Evolutionary conservation across 1,140 invertebrate species (phyloP).

Genomic region (Ladona fulva): DNA sequence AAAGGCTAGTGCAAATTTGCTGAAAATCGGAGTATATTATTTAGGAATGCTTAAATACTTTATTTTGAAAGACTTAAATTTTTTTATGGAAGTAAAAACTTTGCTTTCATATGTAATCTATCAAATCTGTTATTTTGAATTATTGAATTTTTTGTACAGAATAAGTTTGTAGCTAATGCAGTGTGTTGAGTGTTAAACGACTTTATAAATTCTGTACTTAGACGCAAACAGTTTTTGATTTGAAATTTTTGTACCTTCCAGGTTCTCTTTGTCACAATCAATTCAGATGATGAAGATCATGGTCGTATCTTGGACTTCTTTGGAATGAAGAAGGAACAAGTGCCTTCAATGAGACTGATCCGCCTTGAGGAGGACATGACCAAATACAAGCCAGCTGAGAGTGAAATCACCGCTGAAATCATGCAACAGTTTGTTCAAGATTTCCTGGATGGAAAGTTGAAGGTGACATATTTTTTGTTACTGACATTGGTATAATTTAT

Average conservation of each 20-base stretch:
- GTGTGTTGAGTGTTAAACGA: too few species aligned
- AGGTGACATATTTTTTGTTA: too few species aligned
- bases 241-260: slow-evolving; percentile 30
- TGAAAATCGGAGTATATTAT: too few species aligned
- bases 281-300: slow-evolving; percentile 92
- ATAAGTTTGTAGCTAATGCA: too few species aligned
- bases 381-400: slow-evolving; percentile 87
- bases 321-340: slow-evolving; percentile 87
- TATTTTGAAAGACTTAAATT: too few species aligned
- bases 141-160: too few species aligned
- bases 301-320: slow-evolving; percentile 98
- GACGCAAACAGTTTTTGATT: not conserved
- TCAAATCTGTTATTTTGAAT: too few species aligned
- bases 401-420: slow-evolving; percentile 66
- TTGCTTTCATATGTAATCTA: too few species aligned
- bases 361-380: slow-evolving; percentile 94
- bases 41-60: too few species aligned
- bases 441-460: slow-evolving; percentile 87
- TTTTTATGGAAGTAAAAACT: too few species aligned
- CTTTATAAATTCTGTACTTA: too few species aligned
- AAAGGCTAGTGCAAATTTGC: not conserved
- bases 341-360: slow-evolving; percentile 88
- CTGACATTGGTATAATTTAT: too few species aligned
- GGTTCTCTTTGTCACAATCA: slow-evolving; percentile 89
- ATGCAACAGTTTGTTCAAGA: slow-evolving; percentile 76